These are phyloP conservation scores for Enteromius trimaculatus DNA, from an alignment of 2,797 vertebrate species.

Conservation along the genomic window DNA sequence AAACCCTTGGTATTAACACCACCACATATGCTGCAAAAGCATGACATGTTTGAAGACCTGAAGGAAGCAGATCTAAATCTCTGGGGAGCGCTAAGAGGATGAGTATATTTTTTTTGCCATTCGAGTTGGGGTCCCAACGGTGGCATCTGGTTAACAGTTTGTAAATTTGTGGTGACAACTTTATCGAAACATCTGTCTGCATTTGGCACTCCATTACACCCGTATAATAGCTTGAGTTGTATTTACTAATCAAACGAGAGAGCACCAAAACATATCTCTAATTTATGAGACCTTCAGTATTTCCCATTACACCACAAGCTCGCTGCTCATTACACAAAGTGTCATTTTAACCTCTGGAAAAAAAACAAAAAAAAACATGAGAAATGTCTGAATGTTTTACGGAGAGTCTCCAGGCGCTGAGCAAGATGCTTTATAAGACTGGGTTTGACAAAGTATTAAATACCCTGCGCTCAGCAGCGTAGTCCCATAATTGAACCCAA, in stretches of 20 bases:
- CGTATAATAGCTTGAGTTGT: background rate
- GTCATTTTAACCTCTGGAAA: conserved; percentile 26
- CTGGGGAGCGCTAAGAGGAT: conserved; percentile 4
- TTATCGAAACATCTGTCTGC: conserved; percentile 28
- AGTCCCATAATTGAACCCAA: conserved; percentile 56
- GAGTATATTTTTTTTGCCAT: conserved; percentile 15
- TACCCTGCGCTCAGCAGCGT: conserved; percentile 47
- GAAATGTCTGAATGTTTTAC: conserved; percentile 21
- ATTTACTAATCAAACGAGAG: conserved; percentile 52
- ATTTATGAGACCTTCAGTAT: conserved; percentile 28
- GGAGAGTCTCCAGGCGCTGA: conserved; percentile 48
- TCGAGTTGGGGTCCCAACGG: conserved; percentile 11
- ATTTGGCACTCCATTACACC: conserved; percentile 18
- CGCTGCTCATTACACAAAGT: conserved; percentile 25
- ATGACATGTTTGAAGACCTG: conserved; percentile 28
- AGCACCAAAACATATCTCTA: conserved; percentile 17
- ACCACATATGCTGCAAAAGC: background rate
- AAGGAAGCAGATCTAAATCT: conserved; percentile 10
- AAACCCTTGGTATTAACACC: conserved; percentile 46
- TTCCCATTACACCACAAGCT: conserved; percentile 27
- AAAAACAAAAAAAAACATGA: background rate
- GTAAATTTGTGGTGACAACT: conserved; percentile 15
- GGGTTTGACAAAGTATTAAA: conserved; percentile 62
- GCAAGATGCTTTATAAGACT: conserved; percentile 56
- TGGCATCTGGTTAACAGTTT: conserved; percentile 27